These are phyloP conservation scores for Typhlomys cinereus DNA, from an alignment of 2,113 vertebrate genomes.

Conservation along the genomic window DNA sequence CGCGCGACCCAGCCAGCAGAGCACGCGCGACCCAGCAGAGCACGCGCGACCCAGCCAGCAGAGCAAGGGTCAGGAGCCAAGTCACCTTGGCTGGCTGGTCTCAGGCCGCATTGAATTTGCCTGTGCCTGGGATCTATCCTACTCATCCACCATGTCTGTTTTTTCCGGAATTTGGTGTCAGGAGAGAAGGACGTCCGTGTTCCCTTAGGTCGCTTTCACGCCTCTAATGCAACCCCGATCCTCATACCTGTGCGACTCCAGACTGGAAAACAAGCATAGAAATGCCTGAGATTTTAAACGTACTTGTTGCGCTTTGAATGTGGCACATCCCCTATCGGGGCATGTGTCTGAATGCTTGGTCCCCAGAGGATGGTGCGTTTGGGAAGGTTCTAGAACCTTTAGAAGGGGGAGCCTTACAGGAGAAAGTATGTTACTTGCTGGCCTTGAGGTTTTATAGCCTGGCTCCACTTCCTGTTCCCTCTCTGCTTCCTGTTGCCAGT, in stretches of 20 bases:
- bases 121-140: neutral
- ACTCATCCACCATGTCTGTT: neutral
- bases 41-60: neutral
- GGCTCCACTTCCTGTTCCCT: no score
- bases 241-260: neutral
- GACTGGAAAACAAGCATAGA: neutral
- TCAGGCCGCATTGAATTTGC: neutral
- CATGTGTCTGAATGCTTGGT: no score
- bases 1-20: neutral
- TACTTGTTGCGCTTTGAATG: neutral
- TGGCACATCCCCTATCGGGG: no score
- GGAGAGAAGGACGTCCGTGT: neutral
- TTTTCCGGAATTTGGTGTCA: neutral
- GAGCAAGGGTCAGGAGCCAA: neutral
- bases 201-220: neutral
- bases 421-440: no score
- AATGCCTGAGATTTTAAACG: neutral
- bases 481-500: no score
- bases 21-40: neutral
- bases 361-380: no score
- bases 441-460: no score
- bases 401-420: no score
- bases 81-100: neutral
- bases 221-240: neutral
- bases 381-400: no score